Base-by-base conservation (phyloP, 92 coral and sea anemone species). In the Phymanthus crucifer region DNA sequence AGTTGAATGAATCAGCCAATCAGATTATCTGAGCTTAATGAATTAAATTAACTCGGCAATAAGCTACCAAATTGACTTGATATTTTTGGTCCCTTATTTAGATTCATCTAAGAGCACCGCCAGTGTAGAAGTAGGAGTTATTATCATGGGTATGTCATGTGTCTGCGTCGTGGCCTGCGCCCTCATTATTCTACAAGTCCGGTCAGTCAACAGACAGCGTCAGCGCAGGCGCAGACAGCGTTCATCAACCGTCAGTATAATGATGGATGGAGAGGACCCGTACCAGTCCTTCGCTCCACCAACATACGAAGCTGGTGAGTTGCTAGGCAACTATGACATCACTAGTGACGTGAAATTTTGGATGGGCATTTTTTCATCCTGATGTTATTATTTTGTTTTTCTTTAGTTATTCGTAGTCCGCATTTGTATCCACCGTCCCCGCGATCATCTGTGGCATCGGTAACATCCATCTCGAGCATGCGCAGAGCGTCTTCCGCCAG, bases 281-380 rank as follows among this genome's bases (percentile, higher is more conserved):
- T n/a, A 47, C 58, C 72, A 69, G 77, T 2, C 32, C 78, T 73
- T 56, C 71, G 98, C 89, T 2, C 98, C 97, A 14, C 98, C 98
- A 21, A 82, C 98, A 3, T 94, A 94, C 72, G 91, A 89, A 66
- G 78, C 86, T 64, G 98, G 98, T 94, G 78, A 32, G 82, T 17
- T 69, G 29, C 10, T 31, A 54, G 27, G 29, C n/a, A 17, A 45
- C 19, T 12, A 23, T 54, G 64, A 54, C 65, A 33, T 2, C 14
- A n/a, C n/a, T n/a, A n/a, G n/a, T n/a, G n/a, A n/a, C n/a, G n/a
- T n/a, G n/a, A n/a, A n/a, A n/a, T n/a, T n/a, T n/a, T n/a, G n/a
- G n/a, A n/a, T n/a, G n/a, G 8, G 19, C 1, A 19, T 19, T 1
- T 19, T 54, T 54, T 0, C 27, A 1, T 19, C 4, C 7, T 46